Conservation (phyloP, 2,797 vertebrate genomes). For the Lemur catta region DNA sequence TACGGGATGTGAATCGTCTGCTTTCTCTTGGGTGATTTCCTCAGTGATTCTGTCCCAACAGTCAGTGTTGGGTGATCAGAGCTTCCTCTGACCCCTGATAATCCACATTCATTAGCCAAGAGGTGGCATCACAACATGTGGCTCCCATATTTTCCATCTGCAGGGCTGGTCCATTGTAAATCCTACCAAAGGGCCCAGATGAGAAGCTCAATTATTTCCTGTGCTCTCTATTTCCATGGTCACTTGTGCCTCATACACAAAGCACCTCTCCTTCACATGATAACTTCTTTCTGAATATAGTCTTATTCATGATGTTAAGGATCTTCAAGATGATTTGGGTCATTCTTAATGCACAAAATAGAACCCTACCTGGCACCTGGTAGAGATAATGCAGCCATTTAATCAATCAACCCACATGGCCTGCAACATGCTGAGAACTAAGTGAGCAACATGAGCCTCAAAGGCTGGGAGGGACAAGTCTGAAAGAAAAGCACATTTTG, state of each 20-base stretch:
- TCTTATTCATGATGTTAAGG: not conserved
- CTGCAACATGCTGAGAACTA: not conserved
- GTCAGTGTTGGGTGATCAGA: not conserved
- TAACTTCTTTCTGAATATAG: not conserved
- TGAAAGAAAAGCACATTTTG: not conserved
- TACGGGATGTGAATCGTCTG: no score
- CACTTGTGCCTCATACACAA: not conserved
- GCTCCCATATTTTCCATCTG: not conserved
- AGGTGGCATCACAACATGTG: not conserved
- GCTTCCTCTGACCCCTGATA: not conserved
- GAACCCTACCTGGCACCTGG: not conserved
- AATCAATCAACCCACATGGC: not conserved
- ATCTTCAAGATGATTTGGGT: not conserved
- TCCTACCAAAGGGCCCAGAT: not conserved
- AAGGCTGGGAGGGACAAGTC: not conserved
- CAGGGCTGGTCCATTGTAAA: not conserved
- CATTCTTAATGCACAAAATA: not conserved
- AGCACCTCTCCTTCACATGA: not conserved
- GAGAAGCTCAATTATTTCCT: not conserved
- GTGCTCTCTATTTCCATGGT: not conserved
- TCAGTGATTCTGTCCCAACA: not conserved
- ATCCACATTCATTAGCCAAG: not conserved
- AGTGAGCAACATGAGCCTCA: not conserved
- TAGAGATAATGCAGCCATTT: not conserved
- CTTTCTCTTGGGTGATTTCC: not conserved